Evolutionary conservation across 2,797 vertebrate species (phyloP), one percentile per base, ranked within the genome.

Genomic region (Lacerta agilis): DNA sequence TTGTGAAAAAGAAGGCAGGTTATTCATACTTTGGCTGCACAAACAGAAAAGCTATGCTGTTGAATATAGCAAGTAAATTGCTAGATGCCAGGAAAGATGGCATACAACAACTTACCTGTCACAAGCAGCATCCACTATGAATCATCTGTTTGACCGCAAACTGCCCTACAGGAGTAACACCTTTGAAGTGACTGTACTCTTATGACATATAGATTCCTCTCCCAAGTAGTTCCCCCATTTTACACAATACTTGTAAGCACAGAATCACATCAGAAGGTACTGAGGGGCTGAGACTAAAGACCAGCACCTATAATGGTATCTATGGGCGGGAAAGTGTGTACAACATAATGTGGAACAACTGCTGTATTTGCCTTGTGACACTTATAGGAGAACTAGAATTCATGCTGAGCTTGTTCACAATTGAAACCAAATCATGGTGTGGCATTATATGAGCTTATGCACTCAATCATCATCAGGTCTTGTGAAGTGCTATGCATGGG

Each of bases 121-220:
- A 89, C 43, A 72, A 67, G 69, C 23, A 79, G 17, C 49, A 23
- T 41, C 45, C 64, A 5, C 87, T 86, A 76, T 1, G 9, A 71
- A 45, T 85, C 79, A 84, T 33, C 18, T 86, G 38, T 66, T 58
- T 83, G 87, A 91, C 85, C 36, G 86, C 29, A 91, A 61, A 79
- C 36, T 86, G 86, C 69, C 89, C 75, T 73, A 83, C 86, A 84
- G 75, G 86, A 69, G 89, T 23, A 83, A 49, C 90, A 82, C 75
- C 83, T 67, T 69, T 91, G 83, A 87, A 71, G 86, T 83, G 79
- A 88, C 67, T 91, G 75, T 25, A 73, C 66, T 61, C 64, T 82
- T 82, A 3, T 43, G 88, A 80, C 78, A 93, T 90, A 83, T n/a
- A 66, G 87, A 7, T 33, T 92, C 85, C 58, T 88, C 69, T 90